Conservation (phyloP, 2,113 vertebrate species). For the Typhlomys cinereus region DNA sequence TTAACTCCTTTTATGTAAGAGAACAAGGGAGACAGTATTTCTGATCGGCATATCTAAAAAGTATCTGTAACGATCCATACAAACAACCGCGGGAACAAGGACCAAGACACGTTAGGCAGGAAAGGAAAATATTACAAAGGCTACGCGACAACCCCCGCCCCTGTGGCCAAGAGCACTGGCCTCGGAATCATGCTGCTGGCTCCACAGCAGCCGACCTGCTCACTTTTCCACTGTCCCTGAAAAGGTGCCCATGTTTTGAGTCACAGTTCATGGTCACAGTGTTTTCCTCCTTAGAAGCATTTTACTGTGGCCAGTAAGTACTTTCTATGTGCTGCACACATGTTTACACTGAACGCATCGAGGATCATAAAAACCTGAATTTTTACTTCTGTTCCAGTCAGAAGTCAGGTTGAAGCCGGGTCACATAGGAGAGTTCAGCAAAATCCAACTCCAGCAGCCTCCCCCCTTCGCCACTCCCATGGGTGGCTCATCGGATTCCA, state of each 20-base stretch:
- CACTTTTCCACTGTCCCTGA: constrained; percentile 41
- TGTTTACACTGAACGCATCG: not conserved
- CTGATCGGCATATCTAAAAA: constrained; percentile 31
- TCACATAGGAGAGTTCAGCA: not conserved
- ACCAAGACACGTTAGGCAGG: constrained; percentile 23
- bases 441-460: not conserved
- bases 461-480: not conserved
- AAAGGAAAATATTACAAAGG: constrained; percentile 6
- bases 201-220: not conserved
- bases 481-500: not conserved
- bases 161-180: not conserved
- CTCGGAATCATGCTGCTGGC: not conserved
- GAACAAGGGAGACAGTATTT: constrained; percentile 50
- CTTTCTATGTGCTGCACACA: not conserved
- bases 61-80: constrained; percentile 21
- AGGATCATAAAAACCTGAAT: not conserved
- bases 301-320: not conserved
- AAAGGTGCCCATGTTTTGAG: constrained; percentile 11
- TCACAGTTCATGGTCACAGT: not conserved
- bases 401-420: not conserved
- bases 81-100: constrained; percentile 24
- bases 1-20: constrained; percentile 37
- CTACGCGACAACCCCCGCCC: not conserved
- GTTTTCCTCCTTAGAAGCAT: constrained; percentile 5
- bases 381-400: constrained; percentile 29